These are phyloP conservation scores for Benthosema pterotum DNA, from an alignment of 2,797 vertebrate genomes.

Conservation along the genomic window DNA sequence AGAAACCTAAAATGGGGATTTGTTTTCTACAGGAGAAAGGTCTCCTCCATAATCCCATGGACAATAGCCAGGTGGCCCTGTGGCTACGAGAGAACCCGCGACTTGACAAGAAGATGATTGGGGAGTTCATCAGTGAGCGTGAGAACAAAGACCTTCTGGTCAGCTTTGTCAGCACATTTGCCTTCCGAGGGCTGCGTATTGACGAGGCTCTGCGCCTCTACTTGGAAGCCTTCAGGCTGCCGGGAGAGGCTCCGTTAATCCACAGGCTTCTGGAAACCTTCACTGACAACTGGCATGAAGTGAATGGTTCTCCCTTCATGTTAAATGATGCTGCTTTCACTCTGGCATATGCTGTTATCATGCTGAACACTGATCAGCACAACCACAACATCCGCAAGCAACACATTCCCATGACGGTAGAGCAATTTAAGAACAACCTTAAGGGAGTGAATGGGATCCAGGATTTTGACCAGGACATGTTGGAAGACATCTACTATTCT, in stretches of 20 bases:
- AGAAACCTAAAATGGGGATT: constrained; percentile 95
- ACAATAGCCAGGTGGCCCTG: constrained; percentile 92
- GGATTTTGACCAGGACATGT: constrained; percentile 97
- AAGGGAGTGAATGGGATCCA: constrained; percentile 96
- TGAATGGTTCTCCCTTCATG: constrained; percentile 95
- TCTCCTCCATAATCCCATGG: constrained; percentile 88
- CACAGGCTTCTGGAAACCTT: constrained; percentile 95
- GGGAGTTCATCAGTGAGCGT: constrained; percentile 95
- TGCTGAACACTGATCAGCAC: constrained; percentile 99
- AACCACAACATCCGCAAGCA: constrained; percentile 99
- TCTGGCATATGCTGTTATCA: constrained; percentile 95
- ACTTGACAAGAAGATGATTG: constrained; percentile 98
- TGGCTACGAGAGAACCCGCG: constrained; percentile 97
- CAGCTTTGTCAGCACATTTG: constrained; percentile 97
- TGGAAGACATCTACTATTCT: constrained; percentile 97
- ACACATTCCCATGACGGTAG: constrained; percentile 96
- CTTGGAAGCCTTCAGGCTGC: constrained; percentile 94
- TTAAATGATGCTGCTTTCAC: constrained; percentile 95
- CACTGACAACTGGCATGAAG: constrained; percentile 98
- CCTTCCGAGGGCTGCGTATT: constrained; percentile 92
- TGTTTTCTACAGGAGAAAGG: constrained; percentile 96
- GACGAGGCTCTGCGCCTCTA: constrained; percentile 96
- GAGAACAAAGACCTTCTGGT: constrained; percentile 93
- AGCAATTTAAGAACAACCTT: constrained; percentile 99
- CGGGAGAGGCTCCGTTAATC: constrained; percentile 96